Evolutionary conservation across 2,888 invertebrate species (phyloP).

Genomic region (Dyspetes luteomarginatus): DNA sequence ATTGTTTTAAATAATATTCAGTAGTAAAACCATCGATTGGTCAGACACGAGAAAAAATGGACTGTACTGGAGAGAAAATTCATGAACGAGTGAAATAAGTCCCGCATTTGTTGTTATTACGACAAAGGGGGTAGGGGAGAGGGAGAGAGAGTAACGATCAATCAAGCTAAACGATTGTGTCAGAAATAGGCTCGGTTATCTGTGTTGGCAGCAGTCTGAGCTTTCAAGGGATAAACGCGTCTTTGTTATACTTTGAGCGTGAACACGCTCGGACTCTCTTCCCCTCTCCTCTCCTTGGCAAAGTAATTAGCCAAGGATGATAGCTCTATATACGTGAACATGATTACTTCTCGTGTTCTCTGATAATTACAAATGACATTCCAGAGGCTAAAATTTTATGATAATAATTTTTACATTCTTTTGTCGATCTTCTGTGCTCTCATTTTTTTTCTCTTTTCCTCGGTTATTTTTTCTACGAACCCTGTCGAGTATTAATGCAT

Average conservation of each 20-base stretch:
- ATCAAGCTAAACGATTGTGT: constrained; percentile 40
- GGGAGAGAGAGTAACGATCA: constrained; percentile 31
- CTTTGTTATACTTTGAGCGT: constrained; percentile 37
- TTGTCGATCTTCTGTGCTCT: constrained; percentile 18
- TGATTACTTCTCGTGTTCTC: not conserved
- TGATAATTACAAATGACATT: constrained; percentile 32
- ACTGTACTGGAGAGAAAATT: not conserved
- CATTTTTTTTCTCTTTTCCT: constrained; percentile 1
- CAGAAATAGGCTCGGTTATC: constrained; percentile 3
- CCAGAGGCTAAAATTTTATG: not conserved
- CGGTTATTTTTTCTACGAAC: too few relatives aligned
- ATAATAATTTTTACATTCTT: constrained; percentile 6
- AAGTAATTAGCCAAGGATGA: constrained; percentile 49
- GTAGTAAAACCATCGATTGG: constrained; percentile 20
- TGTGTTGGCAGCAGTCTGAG: constrained; percentile 1
- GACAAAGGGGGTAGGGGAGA: not conserved
- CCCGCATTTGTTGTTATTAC: constrained; percentile 30
- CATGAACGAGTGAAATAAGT: not conserved
- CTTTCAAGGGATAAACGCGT: constrained; percentile 34
- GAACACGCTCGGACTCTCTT: not conserved
- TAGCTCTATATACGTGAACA: not conserved
- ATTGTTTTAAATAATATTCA: not conserved
- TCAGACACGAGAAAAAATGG: not conserved
- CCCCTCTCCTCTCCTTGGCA: constrained; percentile 34
- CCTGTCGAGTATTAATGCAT: too few relatives aligned